Base-by-base conservation (phyloP, 2,888 invertebrate genomes). In the Chaitophorus viminalis region DNA sequence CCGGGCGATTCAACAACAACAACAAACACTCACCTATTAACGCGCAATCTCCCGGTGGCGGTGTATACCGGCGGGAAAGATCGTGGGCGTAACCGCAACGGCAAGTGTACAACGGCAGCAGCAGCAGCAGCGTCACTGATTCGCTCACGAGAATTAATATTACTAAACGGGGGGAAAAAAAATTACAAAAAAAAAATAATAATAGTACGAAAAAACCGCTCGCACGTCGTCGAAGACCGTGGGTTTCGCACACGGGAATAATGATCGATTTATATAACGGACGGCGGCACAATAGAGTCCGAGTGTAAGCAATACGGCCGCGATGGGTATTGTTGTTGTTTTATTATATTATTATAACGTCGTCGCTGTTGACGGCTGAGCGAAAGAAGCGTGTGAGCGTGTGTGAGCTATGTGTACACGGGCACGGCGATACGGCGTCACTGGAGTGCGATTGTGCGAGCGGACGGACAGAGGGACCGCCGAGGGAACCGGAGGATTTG, bases 1-100 rank as follows among this genome's bases (percentile, higher is more conserved):
- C 25, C 21, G 60, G 25, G 14, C 14, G 46, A 46, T 46, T 46
- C 46, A 65, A 25, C n/a, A 60, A 79, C 36, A 39, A 39, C 39
- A 81, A 81, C 65, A 81, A 81, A 5, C 68, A 82, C 82, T 82
- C 82, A 82, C 82, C 82, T 46, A 31, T 65, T 70, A n/a, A 17
- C 29, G 29, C 29, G 70, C n/a, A 29, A 46, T 33, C 52, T 33
- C 14, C 17, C 29, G 60, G 74, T 83, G 82, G 82, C 82, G 74
- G 36, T 83, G 60, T 82, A 60, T n/a, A n/a, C 29, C 65, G 14
- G 17, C 31, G 18, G 11, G 14, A 31, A 25, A 21, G 18, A 52
- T 21, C 83, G 83, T 54, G 74, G 74, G 82, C 74, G 82, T 82
- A n/a, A 74, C 82, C 54, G 3, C 46, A 33, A 82, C 33, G 6